A percentile compares a stretch with the other conserved stretches of the same genome.
Conservation (phyloP, 1,140 invertebrate species). For the Armadillidium nasatum region DNA sequence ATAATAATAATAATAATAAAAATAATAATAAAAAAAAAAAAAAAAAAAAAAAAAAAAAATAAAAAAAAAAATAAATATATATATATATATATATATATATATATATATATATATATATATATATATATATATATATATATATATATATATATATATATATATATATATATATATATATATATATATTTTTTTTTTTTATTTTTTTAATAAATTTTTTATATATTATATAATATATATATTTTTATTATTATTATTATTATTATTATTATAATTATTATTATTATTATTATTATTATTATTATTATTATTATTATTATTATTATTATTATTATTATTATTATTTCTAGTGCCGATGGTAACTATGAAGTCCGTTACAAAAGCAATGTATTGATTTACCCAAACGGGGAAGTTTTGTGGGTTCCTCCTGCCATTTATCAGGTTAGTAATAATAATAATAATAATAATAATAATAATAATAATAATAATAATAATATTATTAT, state of each 20-base stretch:
- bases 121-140: background rate
- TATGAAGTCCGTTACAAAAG: slow-evolving; percentile 96
- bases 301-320: slow-evolving; percentile 7
- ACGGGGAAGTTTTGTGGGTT: slow-evolving; percentile 91
- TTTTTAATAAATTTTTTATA: slow-evolving; percentile 2
- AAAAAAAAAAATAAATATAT: too few species aligned
- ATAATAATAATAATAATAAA: too few species aligned
- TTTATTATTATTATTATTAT: background rate
- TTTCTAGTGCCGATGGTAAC: slow-evolving; percentile 84
- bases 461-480: too few species aligned
- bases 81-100: slow-evolving; percentile 12
- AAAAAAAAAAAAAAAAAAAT: too few species aligned
- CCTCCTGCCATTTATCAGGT: slow-evolving; percentile 96
- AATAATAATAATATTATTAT: too few species aligned
- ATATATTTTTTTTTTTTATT: slow-evolving; percentile 4
- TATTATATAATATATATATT: background rate
- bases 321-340: slow-evolving; percentile 3
- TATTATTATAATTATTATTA: background rate
- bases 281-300: background rate
- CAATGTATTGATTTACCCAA: slow-evolving; percentile 90
- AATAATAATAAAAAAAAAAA: too few species aligned
- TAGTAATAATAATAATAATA: too few species aligned
- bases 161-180: background rate
- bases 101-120: background rate
- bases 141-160: background rate